These are phyloP conservation scores for Stichopus horrens DNA, from an alignment of 53 echinoderm and acorn worm genomes.

Conservation along the genomic window DNA sequence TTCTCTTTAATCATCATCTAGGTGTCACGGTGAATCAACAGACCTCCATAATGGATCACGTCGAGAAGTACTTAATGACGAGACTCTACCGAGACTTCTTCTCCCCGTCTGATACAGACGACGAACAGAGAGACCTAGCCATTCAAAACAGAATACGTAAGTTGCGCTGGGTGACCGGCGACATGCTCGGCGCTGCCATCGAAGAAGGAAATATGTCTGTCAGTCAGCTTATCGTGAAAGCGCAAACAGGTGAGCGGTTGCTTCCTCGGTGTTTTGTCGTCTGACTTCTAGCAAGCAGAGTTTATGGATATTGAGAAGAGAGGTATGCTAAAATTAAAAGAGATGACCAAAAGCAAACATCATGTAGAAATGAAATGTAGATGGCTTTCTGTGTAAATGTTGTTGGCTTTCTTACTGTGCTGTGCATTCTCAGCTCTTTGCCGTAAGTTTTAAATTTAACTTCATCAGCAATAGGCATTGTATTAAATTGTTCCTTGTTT, in stretches of 20 bases:
- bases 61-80: conserved; percentile 97
- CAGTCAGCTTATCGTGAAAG: conserved; percentile 74
- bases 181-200: conserved; percentile 86
- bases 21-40: conserved; percentile 27
- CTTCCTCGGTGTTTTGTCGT: background rate
- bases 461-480: no score
- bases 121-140: conserved; percentile 97
- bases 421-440: no score
- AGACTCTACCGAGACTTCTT: conserved; percentile 81
- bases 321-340: background rate
- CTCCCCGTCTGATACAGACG: conserved; percentile 86
- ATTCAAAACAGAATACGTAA: conserved; percentile 95
- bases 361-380: background rate
- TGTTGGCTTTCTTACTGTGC: no score
- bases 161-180: conserved; percentile 77
- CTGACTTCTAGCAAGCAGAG: background rate
- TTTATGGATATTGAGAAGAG: background rate
- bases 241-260: conserved; percentile 73
- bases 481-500: no score
- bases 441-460: no score
- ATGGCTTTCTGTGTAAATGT: background rate
- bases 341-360: background rate
- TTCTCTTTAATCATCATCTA: background rate
- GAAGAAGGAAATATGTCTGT: conserved; percentile 75
- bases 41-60: conserved; percentile 83